Evolutionary conservation across 2,797 vertebrate species (phyloP).

Genomic region (Simalia tracyae): DNA sequence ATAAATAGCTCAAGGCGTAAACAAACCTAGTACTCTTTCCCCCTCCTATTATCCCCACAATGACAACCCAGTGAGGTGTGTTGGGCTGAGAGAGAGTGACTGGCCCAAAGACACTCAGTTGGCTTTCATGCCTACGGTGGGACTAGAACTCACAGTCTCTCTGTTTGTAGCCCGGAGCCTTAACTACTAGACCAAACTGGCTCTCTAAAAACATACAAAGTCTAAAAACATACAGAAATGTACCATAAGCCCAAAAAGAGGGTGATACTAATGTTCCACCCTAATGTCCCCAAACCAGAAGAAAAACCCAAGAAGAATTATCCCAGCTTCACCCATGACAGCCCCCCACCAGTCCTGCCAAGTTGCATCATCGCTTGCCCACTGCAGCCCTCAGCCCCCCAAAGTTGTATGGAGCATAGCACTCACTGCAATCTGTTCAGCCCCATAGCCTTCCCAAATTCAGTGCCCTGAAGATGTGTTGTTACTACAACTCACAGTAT

Average conservation of each 20-base stretch:
- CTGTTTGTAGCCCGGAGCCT: too few species aligned
- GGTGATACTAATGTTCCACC: not conserved
- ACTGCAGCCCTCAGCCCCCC: not conserved
- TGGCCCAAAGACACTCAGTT: too few species aligned
- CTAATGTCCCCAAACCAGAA: not conserved
- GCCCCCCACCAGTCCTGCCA: not conserved
- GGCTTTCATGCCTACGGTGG: too few species aligned
- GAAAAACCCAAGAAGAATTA: not conserved
- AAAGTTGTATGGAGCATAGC: not conserved
- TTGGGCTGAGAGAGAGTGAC: too few species aligned
- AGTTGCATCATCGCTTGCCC: not conserved
- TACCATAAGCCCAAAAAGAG: not conserved
- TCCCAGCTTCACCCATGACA: not conserved
- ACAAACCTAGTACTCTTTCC: too few species aligned
- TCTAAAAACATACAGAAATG: not conserved
- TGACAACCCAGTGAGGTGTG: too few species aligned
- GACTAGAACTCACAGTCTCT: too few species aligned
- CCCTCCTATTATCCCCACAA: too few species aligned
- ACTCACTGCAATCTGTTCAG: not conserved
- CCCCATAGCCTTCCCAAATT: not conserved
- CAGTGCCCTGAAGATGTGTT: not conserved
- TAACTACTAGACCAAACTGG: too few species aligned
- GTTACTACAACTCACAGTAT: not conserved
- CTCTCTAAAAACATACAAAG: not conserved
- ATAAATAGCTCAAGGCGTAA: too few species aligned